A percentile compares a stretch with the other conserved stretches of the same genome.
Conservation (phyloP, 2,888 invertebrate species). For the Drosophila suboccidentalis region DNA sequence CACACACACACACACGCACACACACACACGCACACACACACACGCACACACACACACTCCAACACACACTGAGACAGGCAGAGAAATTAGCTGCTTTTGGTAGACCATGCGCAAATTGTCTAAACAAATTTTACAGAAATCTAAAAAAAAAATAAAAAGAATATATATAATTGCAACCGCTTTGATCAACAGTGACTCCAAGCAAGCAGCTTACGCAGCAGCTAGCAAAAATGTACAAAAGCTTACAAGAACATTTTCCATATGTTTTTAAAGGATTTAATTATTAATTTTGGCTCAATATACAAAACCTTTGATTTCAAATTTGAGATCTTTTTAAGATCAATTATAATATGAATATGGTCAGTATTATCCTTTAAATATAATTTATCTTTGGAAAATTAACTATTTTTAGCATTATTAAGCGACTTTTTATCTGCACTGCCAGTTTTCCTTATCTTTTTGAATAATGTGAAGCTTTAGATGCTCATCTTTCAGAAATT, state of each 20-base stretch:
- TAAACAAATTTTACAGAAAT: constrained; percentile 53
- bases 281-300: neutral
- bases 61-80: constrained; percentile 7
- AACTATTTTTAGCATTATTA: neutral
- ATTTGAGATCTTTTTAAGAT: neutral
- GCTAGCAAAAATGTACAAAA: neutral
- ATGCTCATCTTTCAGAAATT: too few species aligned
- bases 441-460: neutral
- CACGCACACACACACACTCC: constrained; percentile 12
- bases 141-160: constrained; percentile 2
- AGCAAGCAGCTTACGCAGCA: constrained; percentile 6
- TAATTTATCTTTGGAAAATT: neutral
- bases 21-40: neutral
- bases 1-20: constrained; percentile 16
- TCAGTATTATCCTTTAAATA: neutral
- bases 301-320: neutral
- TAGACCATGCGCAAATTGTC: constrained; percentile 50
- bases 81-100: constrained; percentile 55
- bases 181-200: constrained; percentile 13
- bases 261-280: neutral
- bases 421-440: neutral
- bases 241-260: neutral
- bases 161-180: constrained; percentile 42
- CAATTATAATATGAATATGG: neutral
- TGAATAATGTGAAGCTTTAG: neutral